Conservation (phyloP, 2,888 invertebrate species). For the Torymus aiolomorphi region DNA sequence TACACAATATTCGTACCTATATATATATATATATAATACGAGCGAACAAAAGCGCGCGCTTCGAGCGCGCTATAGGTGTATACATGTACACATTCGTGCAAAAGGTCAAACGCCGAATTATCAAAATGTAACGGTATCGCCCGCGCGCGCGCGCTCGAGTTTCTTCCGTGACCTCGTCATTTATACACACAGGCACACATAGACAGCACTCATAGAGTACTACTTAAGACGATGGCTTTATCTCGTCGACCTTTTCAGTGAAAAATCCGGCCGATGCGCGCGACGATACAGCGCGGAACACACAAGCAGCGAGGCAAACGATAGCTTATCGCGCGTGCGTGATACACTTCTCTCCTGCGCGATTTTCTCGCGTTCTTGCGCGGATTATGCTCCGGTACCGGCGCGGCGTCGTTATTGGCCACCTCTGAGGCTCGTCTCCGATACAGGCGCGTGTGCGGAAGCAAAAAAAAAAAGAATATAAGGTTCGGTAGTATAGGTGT, state of each 20-base stretch:
- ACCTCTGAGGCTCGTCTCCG: too few species aligned
- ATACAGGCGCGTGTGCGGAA: too few species aligned
- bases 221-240: background rate
- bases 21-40: too few species aligned
- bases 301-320: slow-evolving; percentile 27
- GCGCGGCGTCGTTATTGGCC: too few species aligned
- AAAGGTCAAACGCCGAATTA: background rate
- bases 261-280: slow-evolving; percentile 10
- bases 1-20: too few species aligned
- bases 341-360: slow-evolving; percentile 14
- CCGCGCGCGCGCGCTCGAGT: too few species aligned
- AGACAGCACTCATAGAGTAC: background rate
- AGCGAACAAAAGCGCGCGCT: slow-evolving; percentile 2
- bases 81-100: background rate
- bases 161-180: background rate
- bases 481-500: too few species aligned
- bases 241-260: slow-evolving; percentile 7
- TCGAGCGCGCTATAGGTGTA: background rate
- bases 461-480: too few species aligned
- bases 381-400: too few species aligned
- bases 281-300: background rate
- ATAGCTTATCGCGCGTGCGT: slow-evolving; percentile 40
- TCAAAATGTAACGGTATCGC: too few species aligned
- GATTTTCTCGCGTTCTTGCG: too few species aligned
- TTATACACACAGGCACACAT: background rate